Conservation (phyloP, 1,140 invertebrate species). For the Hycleus phaleratus region DNA sequence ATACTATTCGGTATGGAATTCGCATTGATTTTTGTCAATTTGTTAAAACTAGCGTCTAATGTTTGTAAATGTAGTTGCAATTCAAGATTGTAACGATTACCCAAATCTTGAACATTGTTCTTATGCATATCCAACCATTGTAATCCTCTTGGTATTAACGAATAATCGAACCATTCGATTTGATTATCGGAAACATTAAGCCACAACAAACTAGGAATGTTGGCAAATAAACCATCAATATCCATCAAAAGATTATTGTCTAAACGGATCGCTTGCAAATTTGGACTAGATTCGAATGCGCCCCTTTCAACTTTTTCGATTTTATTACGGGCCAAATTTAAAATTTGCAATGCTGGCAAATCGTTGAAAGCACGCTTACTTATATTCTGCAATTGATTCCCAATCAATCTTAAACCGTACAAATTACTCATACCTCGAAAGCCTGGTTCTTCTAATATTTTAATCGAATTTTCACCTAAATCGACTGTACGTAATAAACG, state of each 20-base stretch:
- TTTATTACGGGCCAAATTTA: slow-evolving; percentile 82
- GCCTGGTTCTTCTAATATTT: slow-evolving; percentile 64
- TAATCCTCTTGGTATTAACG: slow-evolving; percentile 68
- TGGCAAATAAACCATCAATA: slow-evolving; percentile 76
- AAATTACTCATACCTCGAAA: slow-evolving; percentile 72
- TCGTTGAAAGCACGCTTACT: slow-evolving; percentile 72
- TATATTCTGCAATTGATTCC: slow-evolving; percentile 81
- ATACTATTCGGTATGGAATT: slow-evolving; percentile 67
- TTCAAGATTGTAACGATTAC: slow-evolving; percentile 66
- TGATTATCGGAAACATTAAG: slow-evolving; percentile 88
- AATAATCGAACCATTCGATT: slow-evolving; percentile 84
- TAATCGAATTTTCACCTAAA: slow-evolving; percentile 75
- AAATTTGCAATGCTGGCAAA: slow-evolving; percentile 72
- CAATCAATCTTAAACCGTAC: slow-evolving; percentile 76
- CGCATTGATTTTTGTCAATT: slow-evolving; percentile 61
- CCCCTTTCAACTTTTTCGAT: slow-evolving; percentile 72
- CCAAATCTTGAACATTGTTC: slow-evolving; percentile 75
- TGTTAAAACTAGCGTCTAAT: slow-evolving; percentile 76
- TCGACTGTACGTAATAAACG: slow-evolving; percentile 70
- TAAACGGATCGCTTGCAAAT: slow-evolving; percentile 76
- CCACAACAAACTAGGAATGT: slow-evolving; percentile 76
- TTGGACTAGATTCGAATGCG: slow-evolving; percentile 69
- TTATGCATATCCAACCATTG: slow-evolving; percentile 87
- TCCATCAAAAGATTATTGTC: slow-evolving; percentile 80
- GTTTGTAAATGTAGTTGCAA: slow-evolving; percentile 63